phyloP scores from a whole-genome alignment of 2,797 vertebrate genomes.

The Channallabes apus region DNA sequence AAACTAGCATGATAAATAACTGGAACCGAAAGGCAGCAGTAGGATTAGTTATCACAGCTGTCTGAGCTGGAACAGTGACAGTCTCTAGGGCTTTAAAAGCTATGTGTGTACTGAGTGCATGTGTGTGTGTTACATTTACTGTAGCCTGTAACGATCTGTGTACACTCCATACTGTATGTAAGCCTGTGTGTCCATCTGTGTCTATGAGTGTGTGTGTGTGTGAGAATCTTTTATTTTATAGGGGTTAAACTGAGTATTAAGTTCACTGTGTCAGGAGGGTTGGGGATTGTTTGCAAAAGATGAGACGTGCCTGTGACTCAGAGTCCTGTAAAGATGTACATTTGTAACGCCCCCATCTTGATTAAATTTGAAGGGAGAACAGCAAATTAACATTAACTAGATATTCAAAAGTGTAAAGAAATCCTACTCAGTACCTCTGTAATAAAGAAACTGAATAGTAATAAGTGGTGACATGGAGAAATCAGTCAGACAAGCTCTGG shows the following conservation, averaged over 20 bases:
- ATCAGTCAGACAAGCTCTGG: neutral
- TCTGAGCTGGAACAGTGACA: neutral
- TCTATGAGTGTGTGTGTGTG: neutral
- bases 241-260: neutral
- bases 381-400: neutral
- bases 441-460: neutral
- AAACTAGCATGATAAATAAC: slow-evolving; percentile 20
- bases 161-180: neutral
- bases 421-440: neutral
- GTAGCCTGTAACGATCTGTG: neutral
- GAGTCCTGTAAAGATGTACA: neutral
- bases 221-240: neutral
- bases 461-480: neutral
- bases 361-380: neutral
- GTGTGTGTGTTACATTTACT: neutral
- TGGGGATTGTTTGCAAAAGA: neutral
- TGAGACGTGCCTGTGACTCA: slow-evolving; percentile 37
- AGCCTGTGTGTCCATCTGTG: slow-evolving; percentile 9
- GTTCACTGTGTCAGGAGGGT: neutral
- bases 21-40: neutral
- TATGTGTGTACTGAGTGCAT: neutral
- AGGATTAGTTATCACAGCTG: slow-evolving; percentile 41
- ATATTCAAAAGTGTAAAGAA: neutral
- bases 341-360: neutral
- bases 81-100: slow-evolving; percentile 31